These are phyloP conservation scores for Drosophila sulfurigaster DNA, from an alignment of 1,140 invertebrate genomes.

Conservation along the genomic window DNA sequence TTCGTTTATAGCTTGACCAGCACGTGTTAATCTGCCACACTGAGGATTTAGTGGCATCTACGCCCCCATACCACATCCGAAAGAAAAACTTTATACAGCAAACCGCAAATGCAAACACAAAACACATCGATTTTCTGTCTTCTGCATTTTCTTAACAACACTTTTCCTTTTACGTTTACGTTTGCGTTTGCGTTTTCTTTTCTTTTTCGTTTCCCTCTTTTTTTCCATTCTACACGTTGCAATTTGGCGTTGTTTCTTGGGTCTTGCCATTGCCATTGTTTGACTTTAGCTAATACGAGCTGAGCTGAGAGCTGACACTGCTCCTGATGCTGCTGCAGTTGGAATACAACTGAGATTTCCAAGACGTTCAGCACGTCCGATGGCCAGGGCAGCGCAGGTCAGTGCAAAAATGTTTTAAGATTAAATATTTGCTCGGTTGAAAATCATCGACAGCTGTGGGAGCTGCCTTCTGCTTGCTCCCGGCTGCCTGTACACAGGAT, in stretches of 20 bases:
- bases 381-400: neutral
- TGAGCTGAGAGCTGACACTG: conserved; percentile 42
- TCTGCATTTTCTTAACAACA: conserved; percentile 70
- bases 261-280: conserved; percentile 76
- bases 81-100: conserved; percentile 40
- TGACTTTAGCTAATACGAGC: conserved; percentile 79
- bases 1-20: conserved; percentile 50
- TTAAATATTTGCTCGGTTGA: conserved; percentile 76
- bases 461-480: conserved; percentile 16
- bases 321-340: conserved; percentile 49
- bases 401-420: conserved; percentile 66
- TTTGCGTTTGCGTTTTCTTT: neutral
- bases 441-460: conserved; percentile 64
- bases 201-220: neutral
- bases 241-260: conserved; percentile 66
- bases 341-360: conserved; percentile 77
- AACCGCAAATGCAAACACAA: conserved; percentile 35
- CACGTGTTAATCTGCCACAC: conserved; percentile 80
- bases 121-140: conserved; percentile 72
- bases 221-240: conserved; percentile 61
- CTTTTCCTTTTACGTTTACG: conserved; percentile 22
- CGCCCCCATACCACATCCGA: neutral
- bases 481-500: conserved; percentile 50
- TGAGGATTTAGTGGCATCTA: conserved; percentile 68
- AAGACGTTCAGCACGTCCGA: conserved; percentile 51